phyloP scores from a whole-genome alignment of 2,888 invertebrate genomes.

The Watsonalla cultraria region DNA sequence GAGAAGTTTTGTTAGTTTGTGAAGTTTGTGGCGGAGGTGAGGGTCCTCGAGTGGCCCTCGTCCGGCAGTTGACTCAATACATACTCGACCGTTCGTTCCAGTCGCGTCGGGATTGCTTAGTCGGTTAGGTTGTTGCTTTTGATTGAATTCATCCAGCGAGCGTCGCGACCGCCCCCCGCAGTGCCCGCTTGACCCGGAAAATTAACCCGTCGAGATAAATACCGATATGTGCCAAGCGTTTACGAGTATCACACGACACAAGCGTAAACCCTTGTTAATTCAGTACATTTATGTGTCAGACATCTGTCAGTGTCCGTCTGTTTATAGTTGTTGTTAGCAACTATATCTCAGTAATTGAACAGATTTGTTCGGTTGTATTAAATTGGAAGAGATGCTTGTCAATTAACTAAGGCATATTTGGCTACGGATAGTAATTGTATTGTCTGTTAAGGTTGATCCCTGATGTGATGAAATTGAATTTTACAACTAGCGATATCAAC shows the following conservation, averaged over 20 bases:
- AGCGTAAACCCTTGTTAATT: slow-evolving; percentile 15
- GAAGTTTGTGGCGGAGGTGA: slow-evolving; percentile 41
- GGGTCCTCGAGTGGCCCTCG: slow-evolving; percentile 50
- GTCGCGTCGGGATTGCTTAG: slow-evolving; percentile 63
- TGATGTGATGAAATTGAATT: neutral
- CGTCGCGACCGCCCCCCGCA: slow-evolving; percentile 21
- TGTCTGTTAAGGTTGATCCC: neutral
- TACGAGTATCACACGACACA: slow-evolving; percentile 31
- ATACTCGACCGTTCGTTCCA: slow-evolving; percentile 61
- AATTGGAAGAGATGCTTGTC: neutral
- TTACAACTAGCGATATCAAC: too few relatives aligned
- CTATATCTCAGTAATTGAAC: neutral
- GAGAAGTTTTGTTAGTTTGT: slow-evolving; percentile 42
- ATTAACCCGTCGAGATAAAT: slow-evolving; percentile 63
- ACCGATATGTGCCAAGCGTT: slow-evolving; percentile 58
- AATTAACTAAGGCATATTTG: neutral
- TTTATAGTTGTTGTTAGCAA: neutral
- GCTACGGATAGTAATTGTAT: neutral
- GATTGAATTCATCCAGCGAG: slow-evolving; percentile 65
- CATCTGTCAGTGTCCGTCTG: neutral
- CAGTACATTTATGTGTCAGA: slow-evolving; percentile 3
- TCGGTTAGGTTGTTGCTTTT: slow-evolving; percentile 70
- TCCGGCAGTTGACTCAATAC: slow-evolving; percentile 60
- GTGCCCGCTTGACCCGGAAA: slow-evolving; percentile 51
- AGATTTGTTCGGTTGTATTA: too few relatives aligned